Evolutionary conservation across 2,888 invertebrate species (phyloP).

Genomic region (Lochmaea crataegi): DNA sequence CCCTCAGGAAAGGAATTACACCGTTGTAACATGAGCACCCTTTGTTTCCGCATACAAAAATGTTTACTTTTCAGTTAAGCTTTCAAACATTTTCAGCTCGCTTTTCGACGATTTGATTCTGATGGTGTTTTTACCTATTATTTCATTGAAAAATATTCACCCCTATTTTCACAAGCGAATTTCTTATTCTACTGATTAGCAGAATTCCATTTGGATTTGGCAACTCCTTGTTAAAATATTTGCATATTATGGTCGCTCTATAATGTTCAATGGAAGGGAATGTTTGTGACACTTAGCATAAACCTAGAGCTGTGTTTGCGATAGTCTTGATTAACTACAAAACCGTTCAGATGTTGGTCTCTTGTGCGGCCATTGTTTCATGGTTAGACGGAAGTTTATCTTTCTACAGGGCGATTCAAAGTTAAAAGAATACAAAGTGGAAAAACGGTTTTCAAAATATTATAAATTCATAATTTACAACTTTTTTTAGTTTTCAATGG

Average conservation of each 20-base stretch:
- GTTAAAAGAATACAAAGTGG: background rate
- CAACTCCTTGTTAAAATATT: slow-evolving; percentile 7
- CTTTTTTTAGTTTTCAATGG: no score
- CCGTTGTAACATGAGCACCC: background rate
- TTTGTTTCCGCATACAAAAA: background rate
- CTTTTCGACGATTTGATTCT: no score
- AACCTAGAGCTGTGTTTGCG: slow-evolving; percentile 12
- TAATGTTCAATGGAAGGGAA: slow-evolving; percentile 10
- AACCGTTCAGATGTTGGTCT: background rate
- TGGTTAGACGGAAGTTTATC: slow-evolving; percentile 6
- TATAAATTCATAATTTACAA: no score
- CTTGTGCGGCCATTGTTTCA: background rate
- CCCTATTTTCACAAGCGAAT: no score
- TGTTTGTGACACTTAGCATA: slow-evolving; percentile 13
- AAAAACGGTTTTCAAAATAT: no score
- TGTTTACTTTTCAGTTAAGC: no score
- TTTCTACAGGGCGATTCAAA: background rate
- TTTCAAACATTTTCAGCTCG: no score
- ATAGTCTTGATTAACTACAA: slow-evolving; percentile 17
- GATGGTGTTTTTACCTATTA: no score
- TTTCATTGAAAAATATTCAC: no score
- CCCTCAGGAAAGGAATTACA: background rate
- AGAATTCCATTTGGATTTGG: background rate
- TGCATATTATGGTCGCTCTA: slow-evolving; percentile 15
- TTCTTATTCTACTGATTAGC: no score